phyloP scores from a whole-genome alignment of 2,113 vertebrate species.

The Oriolus oriolus region DNA sequence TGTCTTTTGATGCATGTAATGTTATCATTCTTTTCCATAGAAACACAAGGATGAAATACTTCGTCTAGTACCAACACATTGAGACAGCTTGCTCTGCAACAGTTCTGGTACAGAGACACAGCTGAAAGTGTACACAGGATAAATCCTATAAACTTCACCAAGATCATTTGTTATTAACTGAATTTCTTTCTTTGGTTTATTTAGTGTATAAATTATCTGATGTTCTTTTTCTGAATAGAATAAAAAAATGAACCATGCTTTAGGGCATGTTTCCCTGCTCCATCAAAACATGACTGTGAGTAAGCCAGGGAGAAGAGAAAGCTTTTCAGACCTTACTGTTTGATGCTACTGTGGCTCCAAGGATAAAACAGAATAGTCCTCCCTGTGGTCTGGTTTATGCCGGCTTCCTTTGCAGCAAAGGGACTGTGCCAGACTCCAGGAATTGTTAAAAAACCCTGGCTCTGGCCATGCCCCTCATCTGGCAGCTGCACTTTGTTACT shows the following conservation, averaged over 20 bases:
- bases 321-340: background rate
- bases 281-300: background rate
- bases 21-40: background rate
- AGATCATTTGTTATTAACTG: background rate
- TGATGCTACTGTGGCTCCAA: background rate
- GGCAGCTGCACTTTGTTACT: background rate
- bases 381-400: background rate
- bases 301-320: background rate
- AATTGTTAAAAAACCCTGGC: background rate
- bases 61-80: background rate
- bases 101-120: background rate
- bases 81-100: background rate
- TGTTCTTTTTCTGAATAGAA: background rate
- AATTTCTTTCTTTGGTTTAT: slow-evolving; percentile 7
- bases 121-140: background rate
- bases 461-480: background rate
- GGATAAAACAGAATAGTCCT: background rate
- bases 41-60: background rate
- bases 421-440: background rate
- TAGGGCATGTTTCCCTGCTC: background rate
- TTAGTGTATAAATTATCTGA: background rate
- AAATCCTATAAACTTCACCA: background rate
- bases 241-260: background rate
- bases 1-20: background rate
- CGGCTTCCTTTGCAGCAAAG: background rate